Evolutionary conservation across 2,797 vertebrate species (phyloP), one percentile per base, ranked within the genome.

Genomic region (Microctenopoma stevenorrisi): DNA sequence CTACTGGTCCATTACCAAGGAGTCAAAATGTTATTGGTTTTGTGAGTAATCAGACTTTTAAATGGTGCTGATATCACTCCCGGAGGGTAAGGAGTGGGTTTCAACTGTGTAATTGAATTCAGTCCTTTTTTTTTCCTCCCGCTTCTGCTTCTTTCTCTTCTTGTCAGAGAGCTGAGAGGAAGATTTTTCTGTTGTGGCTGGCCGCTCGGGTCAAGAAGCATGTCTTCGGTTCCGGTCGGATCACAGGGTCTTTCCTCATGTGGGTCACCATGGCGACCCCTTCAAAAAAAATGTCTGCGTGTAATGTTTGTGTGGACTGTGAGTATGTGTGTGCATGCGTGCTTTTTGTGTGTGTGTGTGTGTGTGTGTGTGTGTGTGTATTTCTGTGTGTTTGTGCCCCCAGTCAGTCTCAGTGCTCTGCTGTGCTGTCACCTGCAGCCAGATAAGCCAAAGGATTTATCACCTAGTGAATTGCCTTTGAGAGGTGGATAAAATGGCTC

Each of bases 41-140:
- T 94, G 93, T 94, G 92, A 93, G 93, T 94, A 94, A 94, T 94
- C 93, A 94, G 91, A 94, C 92, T 94, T 94, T 95, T 93, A 94
- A 94, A 94, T 91, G 88, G 90, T 86, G 90, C 82, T 92, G 92
- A 92, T 93, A 92, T 91, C 89, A 90, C 88, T 92, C 91, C 93
- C 93, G 63, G 79, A 93, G 91, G 92, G 89, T 85, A 83, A 85
- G 81, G 76, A 88, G 78, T 78, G 86, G 89, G 87, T 90, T 92
- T 92, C 84, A 65, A 89, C 90, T 92, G 92, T 89, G 91, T 94
- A 93, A 93, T 93, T 94, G 93, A 94, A 94, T 94, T 94, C 91
- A 44, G 83, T 57, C 87, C 88, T 87, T 86, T 77, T 66, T 44
- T 53, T 48, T 47, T 22, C 7, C 54, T 59, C 37, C 68, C 73